These are phyloP conservation scores for Hylia prasina DNA, from an alignment of 2,113 vertebrate genomes.

Conservation along the genomic window DNA sequence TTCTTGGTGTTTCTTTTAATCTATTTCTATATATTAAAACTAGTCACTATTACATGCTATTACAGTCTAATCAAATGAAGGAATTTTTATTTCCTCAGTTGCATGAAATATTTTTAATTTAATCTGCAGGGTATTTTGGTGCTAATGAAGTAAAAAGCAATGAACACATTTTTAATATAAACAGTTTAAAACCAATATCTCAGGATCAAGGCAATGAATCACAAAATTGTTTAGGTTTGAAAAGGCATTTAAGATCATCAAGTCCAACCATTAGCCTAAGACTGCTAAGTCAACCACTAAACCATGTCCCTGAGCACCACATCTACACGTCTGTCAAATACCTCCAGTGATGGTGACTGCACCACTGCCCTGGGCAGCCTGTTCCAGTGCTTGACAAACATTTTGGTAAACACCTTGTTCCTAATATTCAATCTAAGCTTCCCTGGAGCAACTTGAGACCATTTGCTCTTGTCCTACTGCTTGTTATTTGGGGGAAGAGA, in stretches of 20 bases:
- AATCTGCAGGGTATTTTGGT: background rate
- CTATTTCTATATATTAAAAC: background rate
- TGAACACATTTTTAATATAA: background rate
- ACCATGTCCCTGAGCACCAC: background rate
- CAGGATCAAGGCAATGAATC: background rate
- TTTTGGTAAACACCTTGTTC: background rate
- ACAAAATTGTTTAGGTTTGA: background rate
- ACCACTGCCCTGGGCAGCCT: background rate
- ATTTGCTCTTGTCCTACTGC: background rate
- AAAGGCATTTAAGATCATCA: background rate
- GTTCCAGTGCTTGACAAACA: background rate
- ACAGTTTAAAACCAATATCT: background rate
- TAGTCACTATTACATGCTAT: background rate
- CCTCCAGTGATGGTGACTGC: background rate
- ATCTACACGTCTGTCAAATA: background rate
- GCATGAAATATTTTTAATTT: background rate
- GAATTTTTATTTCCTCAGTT: background rate
- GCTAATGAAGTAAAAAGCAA: background rate
- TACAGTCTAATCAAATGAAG: background rate
- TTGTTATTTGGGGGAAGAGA: background rate
- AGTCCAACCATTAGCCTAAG: background rate
- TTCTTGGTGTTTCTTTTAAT: background rate
- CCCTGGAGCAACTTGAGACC: background rate
- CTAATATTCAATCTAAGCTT: background rate
- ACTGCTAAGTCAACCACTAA: background rate